A percentile compares a stretch with the other conserved stretches of the same genome.
These are phyloP conservation scores for Lepus americanus DNA, from an alignment of 2,113 vertebrate genomes.

Conservation along the genomic window DNA sequence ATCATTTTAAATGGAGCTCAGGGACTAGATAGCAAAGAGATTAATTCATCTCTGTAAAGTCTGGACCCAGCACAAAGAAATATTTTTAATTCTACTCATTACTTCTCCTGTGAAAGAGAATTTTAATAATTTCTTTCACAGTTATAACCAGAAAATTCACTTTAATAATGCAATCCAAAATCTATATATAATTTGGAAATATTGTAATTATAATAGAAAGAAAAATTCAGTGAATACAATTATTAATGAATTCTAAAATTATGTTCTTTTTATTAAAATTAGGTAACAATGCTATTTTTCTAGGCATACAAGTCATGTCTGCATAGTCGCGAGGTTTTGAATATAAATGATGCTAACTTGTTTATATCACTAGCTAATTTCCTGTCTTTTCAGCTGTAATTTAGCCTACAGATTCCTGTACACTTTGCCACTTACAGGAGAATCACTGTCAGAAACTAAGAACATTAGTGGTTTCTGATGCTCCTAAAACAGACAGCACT, in stretches of 20 bases:
- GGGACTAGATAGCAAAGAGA: conserved; percentile 54
- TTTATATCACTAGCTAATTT: not conserved
- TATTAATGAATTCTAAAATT: not conserved
- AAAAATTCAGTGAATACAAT: conserved; percentile 8
- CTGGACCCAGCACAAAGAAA: conserved; percentile 59
- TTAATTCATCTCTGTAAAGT: conserved; percentile 75
- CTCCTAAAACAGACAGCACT: not conserved
- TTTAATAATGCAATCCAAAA: conserved; percentile 53
- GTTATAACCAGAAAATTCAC: conserved; percentile 8
- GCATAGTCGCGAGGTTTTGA: not conserved
- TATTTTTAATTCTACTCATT: conserved; percentile 68
- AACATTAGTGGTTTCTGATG: not conserved
- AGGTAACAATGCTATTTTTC: not conserved
- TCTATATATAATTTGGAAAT: not conserved
- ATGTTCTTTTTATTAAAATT: conserved; percentile 52
- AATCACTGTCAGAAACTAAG: not conserved
- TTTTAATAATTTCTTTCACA: conserved; percentile 60
- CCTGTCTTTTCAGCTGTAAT: not conserved
- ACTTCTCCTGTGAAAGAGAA: conserved; percentile 32
- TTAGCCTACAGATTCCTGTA: not conserved
- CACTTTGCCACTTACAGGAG: not conserved
- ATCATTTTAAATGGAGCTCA: conserved; percentile 79
- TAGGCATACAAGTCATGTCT: not conserved
- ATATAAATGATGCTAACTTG: not conserved
- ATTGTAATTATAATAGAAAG: not conserved